Conservation (phyloP, 2,888 invertebrate species). For the Aleiodes alternator region DNA sequence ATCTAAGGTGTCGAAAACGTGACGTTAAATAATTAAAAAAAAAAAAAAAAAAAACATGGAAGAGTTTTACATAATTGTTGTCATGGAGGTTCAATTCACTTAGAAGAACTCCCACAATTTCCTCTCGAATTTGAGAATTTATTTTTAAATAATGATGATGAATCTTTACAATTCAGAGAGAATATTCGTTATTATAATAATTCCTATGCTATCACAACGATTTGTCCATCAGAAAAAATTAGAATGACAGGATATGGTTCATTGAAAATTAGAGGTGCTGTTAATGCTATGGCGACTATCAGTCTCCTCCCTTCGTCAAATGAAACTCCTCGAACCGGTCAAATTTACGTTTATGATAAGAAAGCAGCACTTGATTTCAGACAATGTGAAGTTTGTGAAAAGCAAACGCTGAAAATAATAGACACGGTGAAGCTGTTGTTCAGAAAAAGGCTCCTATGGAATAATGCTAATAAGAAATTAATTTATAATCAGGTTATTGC, state of each 20-base stretch:
- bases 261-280: not conserved
- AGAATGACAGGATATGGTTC: not conserved
- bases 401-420: not conserved
- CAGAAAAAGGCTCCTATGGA: too few species aligned
- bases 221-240: not conserved
- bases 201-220: not conserved
- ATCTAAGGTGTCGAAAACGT: too few species aligned
- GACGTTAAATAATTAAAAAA: too few species aligned
- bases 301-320: too few species aligned
- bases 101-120: not conserved
- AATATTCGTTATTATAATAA: not conserved
- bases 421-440: not conserved
- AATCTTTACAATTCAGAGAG: not conserved
- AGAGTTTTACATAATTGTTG: not conserved
- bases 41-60: too few species aligned
- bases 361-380: not conserved
- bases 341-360: not conserved
- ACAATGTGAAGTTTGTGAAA: not conserved
- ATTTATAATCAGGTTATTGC: not conserved
- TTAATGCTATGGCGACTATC: too few species aligned
- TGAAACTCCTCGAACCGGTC: not conserved
- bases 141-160: not conserved
- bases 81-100: not conserved
- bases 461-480: too few species aligned
- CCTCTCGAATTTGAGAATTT: not conserved